Evolutionary conservation across 2,113 vertebrate species (phyloP).

Genomic region (Istiophorus platypterus): DNA sequence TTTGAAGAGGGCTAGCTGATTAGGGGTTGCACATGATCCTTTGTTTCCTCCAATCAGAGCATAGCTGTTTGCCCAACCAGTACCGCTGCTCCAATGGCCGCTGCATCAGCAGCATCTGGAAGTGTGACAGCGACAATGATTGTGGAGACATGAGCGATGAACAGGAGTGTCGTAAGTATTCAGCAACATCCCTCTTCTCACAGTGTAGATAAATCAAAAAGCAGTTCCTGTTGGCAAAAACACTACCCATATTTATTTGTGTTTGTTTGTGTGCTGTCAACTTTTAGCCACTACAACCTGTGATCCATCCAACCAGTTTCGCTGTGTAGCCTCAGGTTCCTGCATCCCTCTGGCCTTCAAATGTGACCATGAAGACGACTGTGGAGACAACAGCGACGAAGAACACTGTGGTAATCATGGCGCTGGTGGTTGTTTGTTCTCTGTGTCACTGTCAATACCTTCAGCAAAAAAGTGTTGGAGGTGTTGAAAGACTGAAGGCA

Average conservation of each 20-base stretch:
- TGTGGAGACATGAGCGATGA: constrained; percentile 99
- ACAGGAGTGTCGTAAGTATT: constrained; percentile 93
- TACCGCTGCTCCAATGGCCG: constrained; percentile 95
- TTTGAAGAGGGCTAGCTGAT: not conserved
- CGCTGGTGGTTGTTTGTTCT: not conserved
- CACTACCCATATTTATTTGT: not conserved
- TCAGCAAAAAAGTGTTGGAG: not conserved
- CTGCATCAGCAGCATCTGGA: constrained; percentile 98
- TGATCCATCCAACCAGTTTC: constrained; percentile 92
- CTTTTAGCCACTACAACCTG: constrained; percentile 91
- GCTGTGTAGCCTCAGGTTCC: constrained; percentile 92
- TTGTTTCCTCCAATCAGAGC: constrained; percentile 68
- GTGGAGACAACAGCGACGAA: constrained; percentile 97
- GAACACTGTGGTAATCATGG: constrained; percentile 90
- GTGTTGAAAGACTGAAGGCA: not conserved
- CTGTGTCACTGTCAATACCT: not conserved
- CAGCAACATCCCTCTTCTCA: fast-evolving
- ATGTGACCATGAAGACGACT: constrained; percentile 98
- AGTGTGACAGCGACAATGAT: constrained; percentile 97
- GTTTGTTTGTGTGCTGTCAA: not conserved
- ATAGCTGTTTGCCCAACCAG: constrained; percentile 93
- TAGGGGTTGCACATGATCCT: not conserved
- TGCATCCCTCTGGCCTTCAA: constrained; percentile 97
- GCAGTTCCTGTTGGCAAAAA: not conserved
- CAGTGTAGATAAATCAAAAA: not conserved